These are phyloP conservation scores for Oncopodura yosiiana DNA, from an alignment of 1,140 invertebrate genomes.

Conservation along the genomic window DNA sequence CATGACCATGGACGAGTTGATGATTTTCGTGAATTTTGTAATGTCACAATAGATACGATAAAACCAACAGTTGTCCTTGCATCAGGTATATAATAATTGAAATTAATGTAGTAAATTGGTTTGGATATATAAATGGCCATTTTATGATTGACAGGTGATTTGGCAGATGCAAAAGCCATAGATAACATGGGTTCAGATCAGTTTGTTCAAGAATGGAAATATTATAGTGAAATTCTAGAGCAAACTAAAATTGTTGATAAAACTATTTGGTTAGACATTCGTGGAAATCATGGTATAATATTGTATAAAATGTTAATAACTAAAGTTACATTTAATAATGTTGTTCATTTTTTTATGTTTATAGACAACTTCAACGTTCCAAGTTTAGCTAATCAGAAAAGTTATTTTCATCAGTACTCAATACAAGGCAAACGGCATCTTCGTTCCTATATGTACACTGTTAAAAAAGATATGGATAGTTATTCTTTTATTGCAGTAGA, in stretches of 20 bases:
- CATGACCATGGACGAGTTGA: slow-evolving; percentile 60
- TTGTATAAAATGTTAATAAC: neutral
- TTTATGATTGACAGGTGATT: slow-evolving; percentile 54
- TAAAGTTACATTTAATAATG: slow-evolving; percentile 16
- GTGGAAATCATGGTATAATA: slow-evolving; percentile 83
- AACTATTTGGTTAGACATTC: slow-evolving; percentile 78
- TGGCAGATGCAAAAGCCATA: slow-evolving; percentile 75
- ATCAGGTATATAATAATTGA: slow-evolving; percentile 47
- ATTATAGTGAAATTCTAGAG: slow-evolving; percentile 62
- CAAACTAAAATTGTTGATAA: slow-evolving; percentile 55
- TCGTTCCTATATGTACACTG: slow-evolving; percentile 64
- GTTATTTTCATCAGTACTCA: slow-evolving; percentile 72
- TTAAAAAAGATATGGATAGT: slow-evolving; percentile 46
- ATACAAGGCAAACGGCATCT: slow-evolving; percentile 59
- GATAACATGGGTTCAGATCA: slow-evolving; percentile 73
- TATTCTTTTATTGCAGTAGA: slow-evolving; percentile 78
- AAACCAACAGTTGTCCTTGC: slow-evolving; percentile 71
- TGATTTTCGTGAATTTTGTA: slow-evolving; percentile 72
- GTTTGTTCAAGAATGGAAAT: slow-evolving; percentile 71
- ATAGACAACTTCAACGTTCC: slow-evolving; percentile 84
- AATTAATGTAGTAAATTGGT: neutral
- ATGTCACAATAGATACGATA: slow-evolving; percentile 59
- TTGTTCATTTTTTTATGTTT: slow-evolving; percentile 40
- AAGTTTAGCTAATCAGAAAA: slow-evolving; percentile 54
- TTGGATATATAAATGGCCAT: neutral